A percentile compares a stretch with the other conserved stretches of the same genome.
phyloP scores from a whole-genome alignment of 2,113 vertebrate species.

The Solea solea region DNA sequence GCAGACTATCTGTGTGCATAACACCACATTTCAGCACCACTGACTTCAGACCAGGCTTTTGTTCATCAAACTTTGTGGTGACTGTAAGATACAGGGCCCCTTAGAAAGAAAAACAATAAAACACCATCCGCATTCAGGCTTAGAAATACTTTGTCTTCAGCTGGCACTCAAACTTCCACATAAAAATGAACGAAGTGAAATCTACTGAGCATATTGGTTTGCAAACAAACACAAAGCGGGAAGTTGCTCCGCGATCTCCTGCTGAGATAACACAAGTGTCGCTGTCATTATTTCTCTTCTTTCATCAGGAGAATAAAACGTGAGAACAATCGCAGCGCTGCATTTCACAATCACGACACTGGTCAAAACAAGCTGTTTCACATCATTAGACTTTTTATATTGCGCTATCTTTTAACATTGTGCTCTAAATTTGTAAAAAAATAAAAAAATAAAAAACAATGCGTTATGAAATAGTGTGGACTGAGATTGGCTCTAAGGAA shows the following conservation, averaged over 20 bases:
- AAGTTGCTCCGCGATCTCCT: slow-evolving; percentile 38
- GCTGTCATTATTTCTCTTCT: slow-evolving; percentile 34
- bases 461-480: background rate
- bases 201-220: slow-evolving; percentile 43
- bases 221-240: slow-evolving; percentile 45
- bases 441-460: background rate
- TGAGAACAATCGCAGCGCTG: slow-evolving; percentile 40
- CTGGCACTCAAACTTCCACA: slow-evolving; percentile 43
- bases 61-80: background rate
- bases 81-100: background rate
- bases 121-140: slow-evolving; percentile 17
- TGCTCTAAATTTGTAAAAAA: slow-evolving; percentile 11
- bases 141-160: slow-evolving; percentile 20
- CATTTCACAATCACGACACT: slow-evolving; percentile 13
- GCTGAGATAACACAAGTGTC: slow-evolving; percentile 70
- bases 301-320: slow-evolving; percentile 44
- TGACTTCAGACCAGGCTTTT: background rate
- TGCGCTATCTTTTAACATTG: background rate
- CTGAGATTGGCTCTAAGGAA: slow-evolving; percentile 9
- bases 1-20: too few relatives aligned
- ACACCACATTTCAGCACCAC: background rate
- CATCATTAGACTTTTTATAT: slow-evolving; percentile 24
- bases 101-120: slow-evolving; percentile 43
- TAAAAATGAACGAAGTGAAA: slow-evolving; percentile 60
- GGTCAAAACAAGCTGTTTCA: slow-evolving; percentile 42